These are phyloP conservation scores for Galleria mellonella DNA, from an alignment of 1,140 invertebrate species.

Conservation along the genomic window DNA sequence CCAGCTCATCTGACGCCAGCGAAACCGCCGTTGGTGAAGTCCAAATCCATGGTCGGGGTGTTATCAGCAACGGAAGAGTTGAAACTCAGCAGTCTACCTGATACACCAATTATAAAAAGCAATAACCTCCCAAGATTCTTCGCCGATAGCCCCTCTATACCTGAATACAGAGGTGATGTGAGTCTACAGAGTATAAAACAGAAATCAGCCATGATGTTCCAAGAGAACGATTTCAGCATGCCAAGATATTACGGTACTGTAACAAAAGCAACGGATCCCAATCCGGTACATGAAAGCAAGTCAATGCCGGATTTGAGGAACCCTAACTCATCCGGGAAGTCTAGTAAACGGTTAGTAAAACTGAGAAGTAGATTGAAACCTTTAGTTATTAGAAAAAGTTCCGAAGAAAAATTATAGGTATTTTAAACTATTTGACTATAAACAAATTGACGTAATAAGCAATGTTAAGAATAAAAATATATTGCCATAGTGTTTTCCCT, in stretches of 20 bases:
- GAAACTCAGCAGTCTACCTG: conserved; percentile 58
- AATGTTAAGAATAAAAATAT: no score
- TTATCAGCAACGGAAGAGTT: conserved; percentile 40
- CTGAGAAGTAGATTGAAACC: conserved; percentile 63
- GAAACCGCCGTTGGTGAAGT: conserved; percentile 55
- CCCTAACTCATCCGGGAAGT: conserved; percentile 41
- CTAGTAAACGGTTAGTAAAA: conserved; percentile 63
- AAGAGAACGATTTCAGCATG: conserved; percentile 68
- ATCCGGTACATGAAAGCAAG: conserved; percentile 59
- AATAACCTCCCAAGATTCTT: conserved; percentile 69
- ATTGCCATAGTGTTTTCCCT: no score
- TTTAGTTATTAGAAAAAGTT: conserved; percentile 66
- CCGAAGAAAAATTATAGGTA: conserved; percentile 49
- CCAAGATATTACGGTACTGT: conserved; percentile 62
- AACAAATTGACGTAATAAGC: no score
- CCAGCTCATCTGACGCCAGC: conserved; percentile 55
- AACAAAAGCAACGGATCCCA: conserved; percentile 25
- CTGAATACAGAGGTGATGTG: conserved; percentile 62
- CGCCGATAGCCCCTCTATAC: conserved; percentile 53
- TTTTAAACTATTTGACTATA: no score
- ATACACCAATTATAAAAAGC: conserved; percentile 70
- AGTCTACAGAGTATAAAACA: conserved; percentile 63
- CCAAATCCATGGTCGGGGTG: conserved; percentile 58
- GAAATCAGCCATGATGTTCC: conserved; percentile 51
- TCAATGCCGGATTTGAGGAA: conserved; percentile 70